phyloP scores from a whole-genome alignment of 1,140 invertebrate genomes.

The Magallana gigas region DNA sequence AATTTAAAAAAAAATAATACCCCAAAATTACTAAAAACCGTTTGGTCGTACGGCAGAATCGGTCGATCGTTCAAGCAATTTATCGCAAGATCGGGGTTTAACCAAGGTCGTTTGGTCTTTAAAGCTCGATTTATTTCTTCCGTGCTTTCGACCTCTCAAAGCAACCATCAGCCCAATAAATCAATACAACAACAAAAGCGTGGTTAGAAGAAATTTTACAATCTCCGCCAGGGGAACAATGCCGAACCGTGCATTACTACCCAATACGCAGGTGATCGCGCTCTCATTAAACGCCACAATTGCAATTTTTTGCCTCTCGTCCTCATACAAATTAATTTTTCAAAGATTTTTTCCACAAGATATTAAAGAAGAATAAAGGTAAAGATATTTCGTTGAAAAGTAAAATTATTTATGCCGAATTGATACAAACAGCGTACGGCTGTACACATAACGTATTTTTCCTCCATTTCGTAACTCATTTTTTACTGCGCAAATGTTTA shows the following conservation, averaged over 20 bases:
- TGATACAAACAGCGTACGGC: too few relatives aligned
- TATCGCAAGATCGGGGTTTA: constrained; percentile 27
- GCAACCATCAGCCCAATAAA: constrained; percentile 29
- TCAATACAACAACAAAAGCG: constrained; percentile 27
- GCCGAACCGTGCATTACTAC: background rate
- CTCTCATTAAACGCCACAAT: background rate
- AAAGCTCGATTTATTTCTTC: constrained; percentile 38
- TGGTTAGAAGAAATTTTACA: constrained; percentile 36
- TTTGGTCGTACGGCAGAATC: background rate
- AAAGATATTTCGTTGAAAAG: too few relatives aligned
- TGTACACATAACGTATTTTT: too few relatives aligned
- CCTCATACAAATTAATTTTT: too few relatives aligned
- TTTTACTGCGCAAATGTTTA: background rate
- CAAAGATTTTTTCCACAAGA: too few relatives aligned
- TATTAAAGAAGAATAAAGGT: too few relatives aligned
- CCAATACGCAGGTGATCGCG: constrained; percentile 6
- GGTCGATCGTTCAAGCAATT: constrained; percentile 23
- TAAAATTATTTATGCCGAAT: too few relatives aligned
- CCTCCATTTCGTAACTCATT: background rate
- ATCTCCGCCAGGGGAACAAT: constrained; percentile 15
- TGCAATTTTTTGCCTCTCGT: too few relatives aligned
- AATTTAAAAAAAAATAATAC: too few relatives aligned
- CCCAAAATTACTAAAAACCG: background rate
- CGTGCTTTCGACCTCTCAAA: constrained; percentile 18
- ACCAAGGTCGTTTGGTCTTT: constrained; percentile 31